Evolutionary conservation across 2,888 invertebrate species (phyloP).

Genomic region (Pammene aurita): DNA sequence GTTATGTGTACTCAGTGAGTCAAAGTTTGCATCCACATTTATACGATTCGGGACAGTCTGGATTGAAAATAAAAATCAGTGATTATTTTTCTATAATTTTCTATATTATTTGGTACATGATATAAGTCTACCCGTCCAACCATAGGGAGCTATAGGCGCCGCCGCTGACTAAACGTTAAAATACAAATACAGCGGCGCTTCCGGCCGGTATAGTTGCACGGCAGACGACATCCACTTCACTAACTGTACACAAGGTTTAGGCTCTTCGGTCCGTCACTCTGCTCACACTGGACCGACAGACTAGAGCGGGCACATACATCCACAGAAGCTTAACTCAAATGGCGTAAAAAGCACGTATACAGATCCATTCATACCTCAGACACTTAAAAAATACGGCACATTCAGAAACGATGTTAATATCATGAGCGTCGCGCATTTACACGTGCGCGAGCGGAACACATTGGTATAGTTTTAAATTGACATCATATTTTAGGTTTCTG

Average conservation of each 20-base stretch:
- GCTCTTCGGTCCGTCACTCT: not conserved
- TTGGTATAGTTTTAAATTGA: not conserved
- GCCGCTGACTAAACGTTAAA: constrained; percentile 22
- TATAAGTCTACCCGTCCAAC: constrained; percentile 67
- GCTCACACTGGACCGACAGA: not conserved
- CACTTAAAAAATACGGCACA: constrained; percentile 43
- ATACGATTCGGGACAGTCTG: too few relatives aligned
- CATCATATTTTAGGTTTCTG: not conserved
- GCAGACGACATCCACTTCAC: constrained; percentile 56
- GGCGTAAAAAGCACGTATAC: constrained; percentile 52
- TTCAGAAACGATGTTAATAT: constrained; percentile 2
- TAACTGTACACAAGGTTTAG: constrained; percentile 56
- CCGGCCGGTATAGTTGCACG: constrained; percentile 69
- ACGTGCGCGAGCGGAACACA: too few relatives aligned
- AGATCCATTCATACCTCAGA: constrained; percentile 53
- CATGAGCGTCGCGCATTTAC: not conserved
- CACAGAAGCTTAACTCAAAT: constrained; percentile 48
- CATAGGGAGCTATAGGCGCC: constrained; percentile 55
- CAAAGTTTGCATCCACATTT: too few relatives aligned
- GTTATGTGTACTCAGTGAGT: too few relatives aligned
- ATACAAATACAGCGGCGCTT: constrained; percentile 43
- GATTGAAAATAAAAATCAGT: constrained; percentile 48
- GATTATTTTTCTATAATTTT: constrained; percentile 65
- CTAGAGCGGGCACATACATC: constrained; percentile 29
- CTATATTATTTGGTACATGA: constrained; percentile 79